These are phyloP conservation scores for Disparrhopalites patrizii DNA, from an alignment of 2,888 invertebrate species.

Conservation along the genomic window DNA sequence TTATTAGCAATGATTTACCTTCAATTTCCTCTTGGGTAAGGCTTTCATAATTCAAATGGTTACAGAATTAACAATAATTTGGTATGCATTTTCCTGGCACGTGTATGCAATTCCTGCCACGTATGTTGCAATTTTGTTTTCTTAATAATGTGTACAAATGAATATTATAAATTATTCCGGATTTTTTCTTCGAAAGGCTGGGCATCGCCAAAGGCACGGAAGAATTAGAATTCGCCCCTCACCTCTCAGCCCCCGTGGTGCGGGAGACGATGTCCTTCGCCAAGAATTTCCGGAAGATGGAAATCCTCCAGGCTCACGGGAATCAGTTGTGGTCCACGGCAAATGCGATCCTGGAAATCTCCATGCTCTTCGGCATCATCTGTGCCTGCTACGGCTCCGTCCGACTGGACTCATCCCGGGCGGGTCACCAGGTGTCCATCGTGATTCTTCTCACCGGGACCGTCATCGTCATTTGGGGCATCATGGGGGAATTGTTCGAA, in stretches of 20 bases:
- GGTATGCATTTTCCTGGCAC: no score
- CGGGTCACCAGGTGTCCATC: background rate
- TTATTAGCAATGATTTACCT: no score
- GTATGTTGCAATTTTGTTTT: no score
- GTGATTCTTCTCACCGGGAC: background rate
- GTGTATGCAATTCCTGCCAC: no score
- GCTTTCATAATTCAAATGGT: no score
- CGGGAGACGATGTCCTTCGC: background rate
- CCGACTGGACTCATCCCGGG: background rate
- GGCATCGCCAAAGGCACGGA: background rate
- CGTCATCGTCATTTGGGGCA: background rate
- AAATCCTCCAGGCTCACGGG: background rate
- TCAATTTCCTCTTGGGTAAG: no score
- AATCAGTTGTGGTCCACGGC: background rate
- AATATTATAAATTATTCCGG: background rate
- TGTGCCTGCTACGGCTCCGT: background rate
- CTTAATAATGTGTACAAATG: no score
- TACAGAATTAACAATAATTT: no score
- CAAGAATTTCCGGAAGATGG: background rate
- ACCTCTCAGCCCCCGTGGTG: background rate
- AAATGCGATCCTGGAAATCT: background rate
- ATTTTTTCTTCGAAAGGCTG: background rate
- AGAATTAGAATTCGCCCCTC: background rate
- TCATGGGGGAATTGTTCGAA: conserved; percentile 1
- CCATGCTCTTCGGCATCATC: conserved; percentile 4